A percentile compares a stretch with the other conserved stretches of the same genome.
Conservation (phyloP, 2,888 invertebrate genomes). For the Sussaba pulchella region DNA sequence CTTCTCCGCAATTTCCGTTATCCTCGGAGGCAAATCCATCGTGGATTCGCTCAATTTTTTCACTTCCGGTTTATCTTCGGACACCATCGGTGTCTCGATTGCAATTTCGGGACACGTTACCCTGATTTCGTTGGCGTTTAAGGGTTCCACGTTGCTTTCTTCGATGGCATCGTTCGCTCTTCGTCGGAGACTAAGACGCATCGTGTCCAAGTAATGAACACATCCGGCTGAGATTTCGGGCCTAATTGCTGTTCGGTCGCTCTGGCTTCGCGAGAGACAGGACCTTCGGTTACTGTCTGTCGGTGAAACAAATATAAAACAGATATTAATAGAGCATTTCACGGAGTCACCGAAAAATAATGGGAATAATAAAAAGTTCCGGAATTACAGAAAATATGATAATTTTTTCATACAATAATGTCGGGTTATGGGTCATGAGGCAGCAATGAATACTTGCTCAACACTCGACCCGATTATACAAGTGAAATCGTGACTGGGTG, state of each 20-base stretch:
- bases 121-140: neutral
- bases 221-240: conserved; percentile 85
- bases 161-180: conserved; percentile 84
- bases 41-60: conserved; percentile 15
- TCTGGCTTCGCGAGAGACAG: conserved; percentile 82
- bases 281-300: conserved; percentile 68
- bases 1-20: conserved; percentile 64
- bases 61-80: conserved; percentile 15
- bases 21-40: conserved; percentile 40
- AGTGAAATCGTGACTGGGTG: conserved; percentile 54
- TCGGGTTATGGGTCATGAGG: neutral
- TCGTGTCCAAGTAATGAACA: conserved; percentile 92
- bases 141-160: conserved; percentile 15
- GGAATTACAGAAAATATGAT: too few species aligned
- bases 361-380: too few species aligned
- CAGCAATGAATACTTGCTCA: conserved; percentile 5
- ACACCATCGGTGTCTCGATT: neutral
- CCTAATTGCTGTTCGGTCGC: conserved; percentile 84
- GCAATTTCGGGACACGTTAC: conserved; percentile 29
- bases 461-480: conserved; percentile 52
- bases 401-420: neutral
- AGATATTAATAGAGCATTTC: neutral
- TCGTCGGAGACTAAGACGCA: conserved; percentile 90
- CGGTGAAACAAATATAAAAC: conserved; percentile 26
- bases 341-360: neutral